A percentile compares a stretch with the other conserved stretches of the same genome.
These are phyloP conservation scores for Drosophila malerkotliana DNA, from an alignment of 1,140 invertebrate genomes.

Conservation along the genomic window DNA sequence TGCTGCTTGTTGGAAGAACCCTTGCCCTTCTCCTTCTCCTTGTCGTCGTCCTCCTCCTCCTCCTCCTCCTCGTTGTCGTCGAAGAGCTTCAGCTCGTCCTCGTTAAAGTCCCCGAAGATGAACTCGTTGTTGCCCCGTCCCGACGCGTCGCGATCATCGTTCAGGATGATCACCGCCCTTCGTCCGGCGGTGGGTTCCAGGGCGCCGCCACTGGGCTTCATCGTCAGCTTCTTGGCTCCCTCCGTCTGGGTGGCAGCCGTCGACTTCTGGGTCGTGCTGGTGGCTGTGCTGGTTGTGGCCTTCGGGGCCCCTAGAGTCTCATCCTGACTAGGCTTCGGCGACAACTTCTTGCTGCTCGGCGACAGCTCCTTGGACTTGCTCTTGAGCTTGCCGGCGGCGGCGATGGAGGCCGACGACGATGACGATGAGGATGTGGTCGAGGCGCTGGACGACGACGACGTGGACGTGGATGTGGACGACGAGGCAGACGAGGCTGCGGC, in stretches of 20 bases:
- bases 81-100: constrained; percentile 79
- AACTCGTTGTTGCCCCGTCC: constrained; percentile 70
- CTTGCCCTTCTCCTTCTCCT: neutral
- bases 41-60: neutral
- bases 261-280: constrained; percentile 32
- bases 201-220: neutral
- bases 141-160: constrained; percentile 83
- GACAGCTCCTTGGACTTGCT: constrained; percentile 43
- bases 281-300: constrained; percentile 7
- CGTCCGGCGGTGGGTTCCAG: constrained; percentile 51
- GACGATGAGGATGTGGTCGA: constrained; percentile 24
- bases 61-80: constrained; percentile 58
- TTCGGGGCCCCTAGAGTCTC: constrained; percentile 2
- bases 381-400: constrained; percentile 36
- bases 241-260: constrained; percentile 66
- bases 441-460: neutral
- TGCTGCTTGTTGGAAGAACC: constrained; percentile 28
- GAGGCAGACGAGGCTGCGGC: neutral
- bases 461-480: neutral
- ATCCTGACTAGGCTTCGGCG: constrained; percentile 50
- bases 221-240: constrained; percentile 42
- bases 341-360: constrained; percentile 25
- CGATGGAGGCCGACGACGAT: neutral
- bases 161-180: constrained; percentile 87
- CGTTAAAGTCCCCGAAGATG: constrained; percentile 83